Base-by-base conservation (phyloP, 2,888 invertebrate species). In the Nephrocerus scutellatus region DNA sequence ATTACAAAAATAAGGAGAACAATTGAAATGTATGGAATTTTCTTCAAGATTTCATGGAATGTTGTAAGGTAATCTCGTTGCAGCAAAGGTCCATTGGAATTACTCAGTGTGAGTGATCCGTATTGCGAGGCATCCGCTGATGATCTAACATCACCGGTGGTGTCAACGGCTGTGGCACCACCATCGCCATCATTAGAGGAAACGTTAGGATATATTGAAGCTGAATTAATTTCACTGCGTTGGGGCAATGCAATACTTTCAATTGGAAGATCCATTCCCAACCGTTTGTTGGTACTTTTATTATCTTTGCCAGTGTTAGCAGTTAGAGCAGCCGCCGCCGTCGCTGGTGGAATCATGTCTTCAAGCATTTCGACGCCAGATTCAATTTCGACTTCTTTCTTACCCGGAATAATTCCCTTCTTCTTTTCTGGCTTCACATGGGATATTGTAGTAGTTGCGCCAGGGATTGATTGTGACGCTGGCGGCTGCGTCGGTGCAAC, bases 361-460 rank as follows among this genome's bases (percentile, higher is more conserved):
- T 68, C 68, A n/a, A 60, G 49, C 54, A 68, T 60, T 48, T 68
- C 68, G 1, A 68, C 62, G 1, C 66, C 68, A 2, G 67, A 67
- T 39, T 68, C 68, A 6, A 68, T 65, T 52, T 66, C 61, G 13
- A 63, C 55, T 36, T 62, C 60, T 40, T 61, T 63, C 41, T 55
- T 60, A 1, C 59, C 60, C 18, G 56, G 39, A 9, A 59, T 40
- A 14, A 59, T 54, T n/a, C 56, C 53, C 5, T 58, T 53, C 29
- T 48, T 34, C 19, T 51, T 51, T 39, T 50, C 51, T 2, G 47
- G 45, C 20, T 48, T 49, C 5, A 26, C 37, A 9, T 51, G 34
- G 5, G 46, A 35, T 20, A 50, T 50, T 21, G 52, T 49, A 13
- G 15, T n/a, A n/a, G n/a, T n/a, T n/a, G n/a, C n/a, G n/a, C n/a